Evolutionary conservation across 2,113 vertebrate species (phyloP).

Genomic region (Heteronetta atricapilla): DNA sequence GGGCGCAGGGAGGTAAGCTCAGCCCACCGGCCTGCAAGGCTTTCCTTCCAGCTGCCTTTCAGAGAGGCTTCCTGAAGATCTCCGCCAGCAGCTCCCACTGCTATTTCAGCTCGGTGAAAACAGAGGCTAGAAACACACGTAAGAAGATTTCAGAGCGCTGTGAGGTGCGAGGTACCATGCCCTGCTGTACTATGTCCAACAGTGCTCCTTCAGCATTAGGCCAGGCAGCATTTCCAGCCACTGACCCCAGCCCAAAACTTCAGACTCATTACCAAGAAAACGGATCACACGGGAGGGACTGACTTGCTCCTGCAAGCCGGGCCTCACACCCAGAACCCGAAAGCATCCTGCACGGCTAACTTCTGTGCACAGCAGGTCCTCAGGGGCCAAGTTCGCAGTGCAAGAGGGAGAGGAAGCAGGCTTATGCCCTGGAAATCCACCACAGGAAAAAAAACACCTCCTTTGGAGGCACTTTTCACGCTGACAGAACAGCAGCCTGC

Average conservation of each 20-base stretch:
- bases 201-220: background rate
- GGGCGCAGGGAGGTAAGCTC: background rate
- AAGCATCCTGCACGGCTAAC: background rate
- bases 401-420: background rate
- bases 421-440: background rate
- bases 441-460: background rate
- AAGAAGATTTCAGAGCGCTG: background rate
- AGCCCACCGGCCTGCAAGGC: background rate
- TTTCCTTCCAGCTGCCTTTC: background rate
- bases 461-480: background rate
- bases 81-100: background rate
- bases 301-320: background rate
- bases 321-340: background rate
- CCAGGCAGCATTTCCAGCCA: background rate
- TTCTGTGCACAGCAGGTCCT: accelerated
- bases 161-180: background rate
- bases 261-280: background rate
- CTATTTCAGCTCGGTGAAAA: background rate
- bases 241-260: background rate
- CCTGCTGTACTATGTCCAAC: background rate
- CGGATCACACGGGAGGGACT: background rate
- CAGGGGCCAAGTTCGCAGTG: background rate
- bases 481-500: background rate
- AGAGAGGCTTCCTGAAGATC: background rate
- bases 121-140: background rate